Conservation (phyloP, 2,113 vertebrate species). For the Acrocephalus kingi region DNA sequence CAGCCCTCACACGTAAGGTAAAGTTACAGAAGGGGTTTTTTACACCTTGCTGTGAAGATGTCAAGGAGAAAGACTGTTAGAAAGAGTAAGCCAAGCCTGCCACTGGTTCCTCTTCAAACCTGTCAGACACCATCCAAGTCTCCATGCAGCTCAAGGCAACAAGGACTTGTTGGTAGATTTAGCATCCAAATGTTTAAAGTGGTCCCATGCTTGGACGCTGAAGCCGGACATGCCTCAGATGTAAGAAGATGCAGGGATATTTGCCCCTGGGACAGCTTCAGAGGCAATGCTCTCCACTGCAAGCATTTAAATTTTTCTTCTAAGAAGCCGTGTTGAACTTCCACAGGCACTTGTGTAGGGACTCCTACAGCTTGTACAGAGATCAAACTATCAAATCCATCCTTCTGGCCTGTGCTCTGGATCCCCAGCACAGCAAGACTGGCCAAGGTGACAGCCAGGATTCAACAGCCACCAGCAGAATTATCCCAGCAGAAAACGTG, state of each 20-base stretch:
- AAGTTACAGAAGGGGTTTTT: not conserved
- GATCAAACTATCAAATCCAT: not conserved
- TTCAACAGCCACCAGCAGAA: not conserved
- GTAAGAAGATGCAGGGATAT: not conserved
- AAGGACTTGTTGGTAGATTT: not conserved
- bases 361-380: not conserved
- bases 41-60: not conserved
- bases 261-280: not conserved
- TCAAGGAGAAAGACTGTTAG: not conserved
- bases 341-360: not conserved
- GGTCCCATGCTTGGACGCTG: not conserved
- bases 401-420: not conserved
- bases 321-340: not conserved
- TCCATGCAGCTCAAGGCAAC: not conserved
- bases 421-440: not conserved
- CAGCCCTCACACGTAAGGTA: not conserved
- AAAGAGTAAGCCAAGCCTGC: not conserved
- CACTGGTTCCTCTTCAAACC: not conserved
- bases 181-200: not conserved
- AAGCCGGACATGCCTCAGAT: not conserved
- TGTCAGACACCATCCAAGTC: not conserved
- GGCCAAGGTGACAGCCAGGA: not conserved
- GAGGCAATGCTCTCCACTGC: not conserved
- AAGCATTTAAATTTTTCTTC: not conserved
- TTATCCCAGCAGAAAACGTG: not conserved